Evolutionary conservation across 2,113 vertebrate species (phyloP), one percentile per base, ranked within the genome.

Genomic region (Oryzias melastigma): DNA sequence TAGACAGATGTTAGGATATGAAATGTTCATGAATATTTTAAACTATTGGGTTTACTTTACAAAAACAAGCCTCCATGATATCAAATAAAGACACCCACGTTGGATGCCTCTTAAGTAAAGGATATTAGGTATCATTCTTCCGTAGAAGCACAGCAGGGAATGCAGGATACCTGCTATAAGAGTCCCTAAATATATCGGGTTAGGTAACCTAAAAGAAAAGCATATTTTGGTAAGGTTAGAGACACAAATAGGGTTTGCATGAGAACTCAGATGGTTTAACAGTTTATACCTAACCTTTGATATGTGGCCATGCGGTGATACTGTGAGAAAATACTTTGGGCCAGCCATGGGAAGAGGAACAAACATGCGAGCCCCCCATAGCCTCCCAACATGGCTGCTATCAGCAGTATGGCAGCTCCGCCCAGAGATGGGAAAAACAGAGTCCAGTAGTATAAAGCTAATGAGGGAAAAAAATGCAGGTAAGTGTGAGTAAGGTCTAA

Each of bases 91-190:
- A 27, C 40, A 42, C 12, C 25, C 29, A 25, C 15, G 29, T 20
- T 25, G 49, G 1, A 1, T 50, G 27, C n/a, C 1, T 40, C 7
- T n/a, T 47, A 42, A 62, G 5, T 42, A n/a, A 90, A 93, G 91
- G 92, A 93, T 93, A 93, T 92, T 87, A 62, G 86, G 88, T 59
- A 91, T 64, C 40, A 93, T 85, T 81, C 82, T 91, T 66, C 68
- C 86, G 74, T 86, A 90, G 73, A 93, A 92, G 75, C 92, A 93
- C 54, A 91, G 72, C 58, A 89, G 58, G 5, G 92, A 90, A 73
- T 93, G 91, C 18, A 91, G 64, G 47, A 93, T 60, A 14, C 89
- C 91, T 45, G 91, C 91, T 19, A 86, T 60, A 24, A 93, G 88
- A 1, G 90, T 91, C 65, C 92, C 92, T 63, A 93, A 61, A 76